Conservation (phyloP, 1,140 invertebrate genomes). For the Pentalonia nigronervosa region DNA sequence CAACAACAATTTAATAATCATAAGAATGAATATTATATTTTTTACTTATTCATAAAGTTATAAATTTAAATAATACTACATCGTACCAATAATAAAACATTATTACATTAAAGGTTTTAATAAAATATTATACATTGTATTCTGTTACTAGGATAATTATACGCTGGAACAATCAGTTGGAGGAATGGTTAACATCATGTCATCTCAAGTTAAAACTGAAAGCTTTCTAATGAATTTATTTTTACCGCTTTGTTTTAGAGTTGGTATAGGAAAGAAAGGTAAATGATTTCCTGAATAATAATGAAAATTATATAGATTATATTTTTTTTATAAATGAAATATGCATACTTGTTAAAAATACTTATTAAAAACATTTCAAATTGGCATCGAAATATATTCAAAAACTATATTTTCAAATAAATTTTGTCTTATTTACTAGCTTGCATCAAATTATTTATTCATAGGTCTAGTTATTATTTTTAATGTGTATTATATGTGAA, state of each 20-base stretch:
- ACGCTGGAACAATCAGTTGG: slow-evolving; percentile 88
- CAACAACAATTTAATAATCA: not conserved
- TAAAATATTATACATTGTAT: not conserved
- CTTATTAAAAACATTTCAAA: too few relatives aligned
- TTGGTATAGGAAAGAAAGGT: slow-evolving; percentile 92
- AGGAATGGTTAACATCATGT: slow-evolving; percentile 84
- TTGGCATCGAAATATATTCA: not conserved
- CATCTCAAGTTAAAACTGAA: slow-evolving; percentile 90
- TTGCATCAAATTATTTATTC: not conserved
- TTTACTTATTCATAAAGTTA: not conserved
- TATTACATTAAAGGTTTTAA: not conserved
- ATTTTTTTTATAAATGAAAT: too few relatives aligned
- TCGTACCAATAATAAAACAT: not conserved
- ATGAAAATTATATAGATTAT: too few relatives aligned
- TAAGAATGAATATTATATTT: not conserved
- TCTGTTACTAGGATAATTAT: slow-evolving; percentile 77
- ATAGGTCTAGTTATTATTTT: not conserved
- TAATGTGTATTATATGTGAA: not conserved
- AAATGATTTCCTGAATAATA: slow-evolving; percentile 56
- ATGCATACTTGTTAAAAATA: too few relatives aligned
- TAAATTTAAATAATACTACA: not conserved
- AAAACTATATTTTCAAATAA: not conserved
- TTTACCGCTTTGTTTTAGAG: slow-evolving; percentile 91
- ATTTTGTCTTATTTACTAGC: not conserved
- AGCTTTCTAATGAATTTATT: slow-evolving; percentile 95